A percentile compares a stretch with the other conserved stretches of the same genome.
Conservation (phyloP, 2,113 vertebrate species). For the Triplophysa tibetana region DNA sequence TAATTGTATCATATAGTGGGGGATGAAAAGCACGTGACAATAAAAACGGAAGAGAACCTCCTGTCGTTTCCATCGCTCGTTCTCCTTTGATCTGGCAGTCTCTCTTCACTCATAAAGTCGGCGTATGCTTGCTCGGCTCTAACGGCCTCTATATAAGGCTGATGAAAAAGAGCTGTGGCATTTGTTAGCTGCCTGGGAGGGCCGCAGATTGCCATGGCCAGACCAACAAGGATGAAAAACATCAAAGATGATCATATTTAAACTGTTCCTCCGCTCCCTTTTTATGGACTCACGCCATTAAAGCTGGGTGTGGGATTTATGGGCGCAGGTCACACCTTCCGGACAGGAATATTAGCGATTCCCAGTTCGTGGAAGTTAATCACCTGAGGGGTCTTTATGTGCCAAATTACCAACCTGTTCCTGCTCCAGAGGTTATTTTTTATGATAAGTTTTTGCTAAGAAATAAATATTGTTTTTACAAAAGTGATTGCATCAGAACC, state of each 20-base stretch:
- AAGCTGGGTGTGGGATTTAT: constrained; percentile 38
- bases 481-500: neutral
- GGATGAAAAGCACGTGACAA: constrained; percentile 81
- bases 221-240: constrained; percentile 31
- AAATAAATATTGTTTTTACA: too few species aligned
- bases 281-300: constrained; percentile 34
- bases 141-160: constrained; percentile 51
- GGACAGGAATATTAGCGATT: constrained; percentile 9
- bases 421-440: neutral
- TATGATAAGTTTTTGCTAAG: too few species aligned
- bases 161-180: constrained; percentile 10
- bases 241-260: constrained; percentile 44
- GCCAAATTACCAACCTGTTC: neutral
- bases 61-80: constrained; percentile 79
- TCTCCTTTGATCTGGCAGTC: constrained; percentile 76
- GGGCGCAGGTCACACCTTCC: constrained; percentile 21
- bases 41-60: constrained; percentile 78
- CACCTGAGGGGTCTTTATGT: neutral
- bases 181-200: constrained; percentile 41
- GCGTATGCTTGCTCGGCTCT: constrained; percentile 59
- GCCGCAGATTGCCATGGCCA: constrained; percentile 15
- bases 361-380: neutral
- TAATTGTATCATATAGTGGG: constrained; percentile 78
- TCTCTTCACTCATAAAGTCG: constrained; percentile 71
- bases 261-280: constrained; percentile 17